Evolutionary conservation across 2,113 vertebrate species (phyloP), one percentile per base, ranked within the genome.

Genomic region (Dicentrarchus labrax): DNA sequence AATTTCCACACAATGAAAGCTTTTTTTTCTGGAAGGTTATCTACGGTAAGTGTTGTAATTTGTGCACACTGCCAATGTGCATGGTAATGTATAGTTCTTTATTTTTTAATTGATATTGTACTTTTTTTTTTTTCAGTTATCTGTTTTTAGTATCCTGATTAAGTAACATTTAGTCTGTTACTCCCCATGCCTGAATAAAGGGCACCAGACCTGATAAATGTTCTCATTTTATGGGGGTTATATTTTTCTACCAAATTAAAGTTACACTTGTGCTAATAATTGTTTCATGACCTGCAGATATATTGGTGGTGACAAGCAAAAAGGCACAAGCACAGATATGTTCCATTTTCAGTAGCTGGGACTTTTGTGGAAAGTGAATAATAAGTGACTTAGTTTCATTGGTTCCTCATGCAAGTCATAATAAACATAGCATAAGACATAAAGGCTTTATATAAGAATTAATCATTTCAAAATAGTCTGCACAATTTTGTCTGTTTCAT

Each of bases 261-360:
- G 8, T 45, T 24, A 7, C 11, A n/a, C 15, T 4, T 60, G 24
- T 38, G 19, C 4, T 47, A 60, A 57, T 57, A 36, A n/a, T 4
- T 0, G 64, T 30, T 66, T 39, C 48, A 4, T 73, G 43, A 73
- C 22, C 30, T 30, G 17, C 2, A 56, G 7, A 48, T 71, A 22
- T n/a, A 70, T 17, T 30, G 15, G 10, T 56, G 5, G 15, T 45
- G 8, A 24, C 77, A 69, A 70, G 19, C 9, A 72, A 16, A 73
- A 36, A 15, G 30, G 22, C 39, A 53, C 21, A 53, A 53, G 59
- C 15, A 64, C 47, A 53, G 12, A 19, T 68, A 3, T 6, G 39
- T 22, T 64, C 39, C 4, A 50, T 82, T 76, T 72, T 68, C 12
- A 30, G 9, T 60, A 8, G 22, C 15, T 72, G 39, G 17, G 65